Evolutionary conservation across 2,113 vertebrate species (phyloP).

Genomic region (Cyrtonyx montezumae): DNA sequence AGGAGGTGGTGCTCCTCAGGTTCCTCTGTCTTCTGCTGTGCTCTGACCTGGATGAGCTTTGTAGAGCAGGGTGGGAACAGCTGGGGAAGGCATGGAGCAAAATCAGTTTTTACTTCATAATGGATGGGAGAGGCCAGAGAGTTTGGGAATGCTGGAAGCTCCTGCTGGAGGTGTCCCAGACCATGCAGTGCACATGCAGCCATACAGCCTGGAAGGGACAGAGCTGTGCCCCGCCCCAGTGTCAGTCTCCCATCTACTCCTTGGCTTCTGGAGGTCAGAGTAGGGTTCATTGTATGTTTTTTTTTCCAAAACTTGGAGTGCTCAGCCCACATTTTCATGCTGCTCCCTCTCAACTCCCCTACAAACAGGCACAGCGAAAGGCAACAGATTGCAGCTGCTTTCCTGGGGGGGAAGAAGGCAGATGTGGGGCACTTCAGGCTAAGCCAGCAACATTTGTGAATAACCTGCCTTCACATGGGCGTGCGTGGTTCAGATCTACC

Average conservation of each 20-base stretch:
- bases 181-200: not conserved
- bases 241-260: not conserved
- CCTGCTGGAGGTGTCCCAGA: not conserved
- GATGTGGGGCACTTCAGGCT: conserved; percentile 14
- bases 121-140: not conserved
- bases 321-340: conserved; percentile 16
- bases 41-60: not conserved
- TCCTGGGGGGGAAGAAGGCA: not conserved
- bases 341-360: conserved; percentile 20
- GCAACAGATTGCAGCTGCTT: not conserved
- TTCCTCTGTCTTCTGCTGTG: not conserved
- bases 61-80: not conserved
- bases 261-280: not conserved
- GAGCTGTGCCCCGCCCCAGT: not conserved
- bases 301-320: not conserved
- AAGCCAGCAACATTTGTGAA: not conserved
- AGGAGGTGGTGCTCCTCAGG: not conserved
- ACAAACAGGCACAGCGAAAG: not conserved
- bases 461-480: not conserved
- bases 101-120: not conserved
- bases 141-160: not conserved
- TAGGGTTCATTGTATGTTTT: not conserved
- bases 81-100: not conserved
- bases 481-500: not conserved
- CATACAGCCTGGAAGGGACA: accelerated